These are phyloP conservation scores for Exocentrus adspersus DNA, from an alignment of 2,888 invertebrate genomes.

Conservation along the genomic window DNA sequence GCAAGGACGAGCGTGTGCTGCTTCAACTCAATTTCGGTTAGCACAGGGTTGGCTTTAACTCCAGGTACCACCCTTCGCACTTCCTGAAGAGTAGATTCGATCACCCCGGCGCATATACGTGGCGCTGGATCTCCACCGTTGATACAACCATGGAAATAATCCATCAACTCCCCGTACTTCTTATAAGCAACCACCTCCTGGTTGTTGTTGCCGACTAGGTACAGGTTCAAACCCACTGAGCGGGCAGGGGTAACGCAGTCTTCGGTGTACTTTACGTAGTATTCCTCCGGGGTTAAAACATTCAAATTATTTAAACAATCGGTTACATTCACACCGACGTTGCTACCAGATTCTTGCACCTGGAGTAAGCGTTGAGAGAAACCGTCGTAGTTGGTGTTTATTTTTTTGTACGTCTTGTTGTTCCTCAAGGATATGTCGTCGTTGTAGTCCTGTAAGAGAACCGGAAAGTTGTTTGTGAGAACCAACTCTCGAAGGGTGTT, in stretches of 20 bases:
- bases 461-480: neutral
- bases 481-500: neutral
- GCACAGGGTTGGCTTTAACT: neutral
- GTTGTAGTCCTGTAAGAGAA: conserved; percentile 1
- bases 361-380: neutral
- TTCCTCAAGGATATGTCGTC: neutral
- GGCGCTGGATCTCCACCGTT: neutral
- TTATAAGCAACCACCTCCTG: neutral
- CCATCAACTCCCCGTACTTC: conserved; percentile 1
- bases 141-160: conserved; percentile 1
- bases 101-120: neutral
- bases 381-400: neutral
- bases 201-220: neutral
- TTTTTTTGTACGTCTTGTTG: neutral
- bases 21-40: neutral
- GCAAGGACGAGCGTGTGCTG: conserved; percentile 1
- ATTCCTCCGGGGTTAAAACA: neutral
- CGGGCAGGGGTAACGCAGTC: neutral
- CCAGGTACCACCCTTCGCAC: neutral
- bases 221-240: neutral
- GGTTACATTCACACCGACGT: neutral
- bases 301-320: neutral
- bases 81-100: neutral
- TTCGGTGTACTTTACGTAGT: neutral
- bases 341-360: neutral